Evolutionary conservation across 2,797 vertebrate species (phyloP).

Genomic region (Graptemys geographica): DNA sequence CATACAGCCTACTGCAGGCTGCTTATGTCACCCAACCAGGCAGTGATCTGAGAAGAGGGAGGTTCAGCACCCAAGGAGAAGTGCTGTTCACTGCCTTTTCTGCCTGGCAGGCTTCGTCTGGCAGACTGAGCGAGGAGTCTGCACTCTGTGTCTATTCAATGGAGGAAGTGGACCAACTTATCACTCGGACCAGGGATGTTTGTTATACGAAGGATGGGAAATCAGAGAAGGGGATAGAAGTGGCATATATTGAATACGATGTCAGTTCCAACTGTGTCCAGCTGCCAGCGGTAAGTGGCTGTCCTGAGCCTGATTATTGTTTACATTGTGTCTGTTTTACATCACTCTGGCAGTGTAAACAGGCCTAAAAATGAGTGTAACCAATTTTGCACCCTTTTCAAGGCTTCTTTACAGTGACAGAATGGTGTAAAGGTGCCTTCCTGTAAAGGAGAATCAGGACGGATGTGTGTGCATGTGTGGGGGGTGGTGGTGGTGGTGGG

Average conservation of each 20-base stretch:
- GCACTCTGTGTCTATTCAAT: constrained; percentile 93
- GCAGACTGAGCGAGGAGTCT: constrained; percentile 89
- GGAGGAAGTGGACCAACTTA: constrained; percentile 89
- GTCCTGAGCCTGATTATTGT: neutral
- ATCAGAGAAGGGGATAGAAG: constrained; percentile 84
- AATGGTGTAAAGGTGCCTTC: neutral
- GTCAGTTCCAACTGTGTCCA: constrained; percentile 96
- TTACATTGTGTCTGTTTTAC: neutral
- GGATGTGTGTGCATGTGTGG: neutral
- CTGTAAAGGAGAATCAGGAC: neutral
- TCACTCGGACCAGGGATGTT: constrained; percentile 91
- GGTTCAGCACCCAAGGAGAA: constrained; percentile 72
- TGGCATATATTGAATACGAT: constrained; percentile 96
- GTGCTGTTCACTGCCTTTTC: constrained; percentile 93
- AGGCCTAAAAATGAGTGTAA: neutral
- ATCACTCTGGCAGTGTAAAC: neutral
- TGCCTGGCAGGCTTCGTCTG: constrained; percentile 80
- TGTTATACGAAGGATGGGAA: constrained; percentile 94
- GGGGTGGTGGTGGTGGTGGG: neutral
- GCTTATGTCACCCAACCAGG: constrained; percentile 85
- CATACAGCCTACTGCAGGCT: constrained; percentile 92
- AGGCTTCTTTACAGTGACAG: neutral
- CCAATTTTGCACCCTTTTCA: neutral
- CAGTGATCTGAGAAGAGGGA: constrained; percentile 55
- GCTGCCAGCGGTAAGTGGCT: constrained; percentile 90